These are phyloP conservation scores for Lepidocyrtinus sp. DNA, from an alignment of 2,888 invertebrate species.

Conservation along the genomic window DNA sequence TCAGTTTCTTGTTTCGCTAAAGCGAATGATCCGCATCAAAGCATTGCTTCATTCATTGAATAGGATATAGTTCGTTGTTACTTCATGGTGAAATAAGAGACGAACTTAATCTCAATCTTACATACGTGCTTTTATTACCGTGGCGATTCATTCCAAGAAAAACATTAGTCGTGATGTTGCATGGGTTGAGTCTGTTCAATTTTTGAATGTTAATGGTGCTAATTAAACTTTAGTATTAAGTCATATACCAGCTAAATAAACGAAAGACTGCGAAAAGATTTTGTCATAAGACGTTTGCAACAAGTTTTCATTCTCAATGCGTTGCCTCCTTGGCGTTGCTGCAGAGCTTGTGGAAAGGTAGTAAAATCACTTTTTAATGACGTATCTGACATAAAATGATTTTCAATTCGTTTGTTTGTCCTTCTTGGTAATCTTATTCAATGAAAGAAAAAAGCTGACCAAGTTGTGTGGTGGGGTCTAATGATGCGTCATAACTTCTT, in stretches of 20 bases:
- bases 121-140: background rate
- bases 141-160: constrained; percentile 15
- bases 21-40: background rate
- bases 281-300: too few relatives aligned
- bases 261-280: background rate
- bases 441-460: too few relatives aligned
- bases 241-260: background rate
- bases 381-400: too few relatives aligned
- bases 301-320: too few relatives aligned
- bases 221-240: constrained; percentile 30
- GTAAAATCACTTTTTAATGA: too few relatives aligned
- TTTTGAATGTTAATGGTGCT: constrained; percentile 48
- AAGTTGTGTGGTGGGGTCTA: background rate
- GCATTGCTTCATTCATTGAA: background rate
- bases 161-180: constrained; percentile 28
- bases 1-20: background rate
- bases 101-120: too few relatives aligned
- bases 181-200: constrained; percentile 12
- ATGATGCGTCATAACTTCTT: constrained; percentile 32
- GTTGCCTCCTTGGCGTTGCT: too few relatives aligned
- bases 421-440: too few relatives aligned
- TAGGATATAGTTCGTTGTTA: too few relatives aligned
- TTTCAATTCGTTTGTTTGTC: too few relatives aligned
- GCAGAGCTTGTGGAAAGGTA: too few relatives aligned
- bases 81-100: too few relatives aligned